These are phyloP conservation scores for Pseudococcus longispinus DNA, from an alignment of 2,888 invertebrate genomes.

Conservation along the genomic window DNA sequence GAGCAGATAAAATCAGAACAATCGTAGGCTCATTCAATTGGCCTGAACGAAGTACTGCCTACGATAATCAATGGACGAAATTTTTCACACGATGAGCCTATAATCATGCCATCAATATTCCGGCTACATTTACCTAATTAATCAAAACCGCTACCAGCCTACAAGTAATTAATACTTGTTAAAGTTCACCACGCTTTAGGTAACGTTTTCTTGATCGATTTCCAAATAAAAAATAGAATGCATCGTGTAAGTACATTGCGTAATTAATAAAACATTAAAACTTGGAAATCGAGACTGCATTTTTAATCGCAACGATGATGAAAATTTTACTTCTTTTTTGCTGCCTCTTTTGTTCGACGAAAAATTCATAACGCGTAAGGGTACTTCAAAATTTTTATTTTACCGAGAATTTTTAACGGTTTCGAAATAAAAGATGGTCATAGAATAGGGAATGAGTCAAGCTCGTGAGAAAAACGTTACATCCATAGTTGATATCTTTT, in stretches of 20 bases:
- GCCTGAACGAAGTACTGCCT: neutral
- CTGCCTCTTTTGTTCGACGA: neutral
- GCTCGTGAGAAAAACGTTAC: constrained; percentile 52
- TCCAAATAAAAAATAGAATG: constrained; percentile 27
- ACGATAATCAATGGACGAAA: neutral
- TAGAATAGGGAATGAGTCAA: constrained; percentile 55
- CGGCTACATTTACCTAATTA: neutral
- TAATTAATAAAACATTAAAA: constrained; percentile 45
- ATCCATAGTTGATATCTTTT: constrained; percentile 46
- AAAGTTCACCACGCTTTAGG: neutral
- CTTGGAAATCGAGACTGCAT: constrained; percentile 7
- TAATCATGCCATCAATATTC: constrained; percentile 42
- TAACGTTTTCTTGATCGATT: constrained; percentile 22
- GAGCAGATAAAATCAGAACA: constrained; percentile 22
- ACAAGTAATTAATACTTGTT: constrained; percentile 24
- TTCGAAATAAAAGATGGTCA: constrained; percentile 49
- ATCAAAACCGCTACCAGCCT: constrained; percentile 12
- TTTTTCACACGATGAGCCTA: constrained; percentile 11
- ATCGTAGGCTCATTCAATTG: neutral
- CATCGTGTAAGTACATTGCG: neutral
- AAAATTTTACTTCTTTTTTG: constrained; percentile 1
- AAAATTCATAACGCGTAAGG: constrained; percentile 45
- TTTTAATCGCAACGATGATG: neutral
- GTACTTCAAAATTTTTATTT: constrained; percentile 48
- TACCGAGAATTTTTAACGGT: constrained; percentile 54